phyloP scores from a whole-genome alignment of 2,888 invertebrate genomes.

The Rhogogaster chlorosoma region DNA sequence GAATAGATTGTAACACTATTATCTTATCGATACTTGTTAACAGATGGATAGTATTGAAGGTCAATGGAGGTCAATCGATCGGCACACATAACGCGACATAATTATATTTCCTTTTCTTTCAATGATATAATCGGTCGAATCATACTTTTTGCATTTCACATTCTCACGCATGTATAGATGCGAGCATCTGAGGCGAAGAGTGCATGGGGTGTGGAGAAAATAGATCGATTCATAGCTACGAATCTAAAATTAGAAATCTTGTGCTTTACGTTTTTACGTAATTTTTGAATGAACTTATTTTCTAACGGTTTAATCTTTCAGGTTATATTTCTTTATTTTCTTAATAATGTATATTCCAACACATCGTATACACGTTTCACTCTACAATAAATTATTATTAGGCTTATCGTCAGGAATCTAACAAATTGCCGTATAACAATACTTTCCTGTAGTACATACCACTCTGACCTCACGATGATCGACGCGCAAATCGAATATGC shows the following conservation, averaged over 20 bases:
- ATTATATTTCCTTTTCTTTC: constrained; percentile 33
- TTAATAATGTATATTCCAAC: neutral
- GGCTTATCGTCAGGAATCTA: neutral
- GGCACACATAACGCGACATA: constrained; percentile 31
- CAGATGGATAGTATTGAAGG: constrained; percentile 57
- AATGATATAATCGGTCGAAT: neutral
- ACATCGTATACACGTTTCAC: neutral
- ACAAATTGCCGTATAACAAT: neutral
- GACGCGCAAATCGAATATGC: neutral
- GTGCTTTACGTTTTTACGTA: neutral
- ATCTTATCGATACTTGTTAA: neutral
- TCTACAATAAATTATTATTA: neutral
- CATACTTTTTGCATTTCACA: neutral
- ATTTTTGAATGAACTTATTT: neutral
- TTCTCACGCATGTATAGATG: neutral
- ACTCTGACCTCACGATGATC: neutral
- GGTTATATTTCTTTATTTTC: neutral
- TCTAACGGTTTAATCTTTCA: neutral
- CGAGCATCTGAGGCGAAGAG: neutral
- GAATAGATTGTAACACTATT: neutral
- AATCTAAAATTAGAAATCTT: constrained; percentile 27
- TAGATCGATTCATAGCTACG: constrained; percentile 11
- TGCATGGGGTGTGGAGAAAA: constrained; percentile 3
- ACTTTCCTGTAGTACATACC: neutral
- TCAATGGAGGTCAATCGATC: constrained; percentile 62